Base-by-base conservation (phyloP, 1,140 invertebrate genomes). In the Teleopsis dalmanni region DNA sequence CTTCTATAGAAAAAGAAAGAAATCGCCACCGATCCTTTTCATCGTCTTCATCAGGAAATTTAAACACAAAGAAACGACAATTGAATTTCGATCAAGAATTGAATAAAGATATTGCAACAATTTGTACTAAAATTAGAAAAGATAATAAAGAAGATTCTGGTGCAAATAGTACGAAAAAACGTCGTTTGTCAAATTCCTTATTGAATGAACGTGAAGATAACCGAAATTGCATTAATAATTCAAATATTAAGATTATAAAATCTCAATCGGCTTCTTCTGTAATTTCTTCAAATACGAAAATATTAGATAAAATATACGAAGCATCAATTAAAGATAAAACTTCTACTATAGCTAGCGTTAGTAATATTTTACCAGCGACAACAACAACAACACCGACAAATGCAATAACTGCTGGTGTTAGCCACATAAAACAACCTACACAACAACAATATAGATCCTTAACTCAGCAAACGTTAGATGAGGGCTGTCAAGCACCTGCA, bases 51-150 rank as follows among this genome's bases (percentile, higher is more conserved):
- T n/a, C 51, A 19, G 34, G 26, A 35, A 26, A 21, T 16, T 34
- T 31, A 0, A n/a, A 22, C 9, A 41, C 4, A 0, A 66, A 66
- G 50, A 67, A 67, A 41, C 57, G 64, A 0, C 64, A 67, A 40
- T 59, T 65, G 1, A 67, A 67, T 37, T 67, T 67, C 29, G 64
- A 67, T 16, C 64, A 67, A 45, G 64, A 67, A 48, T 48, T 64
- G 2, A 67, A 54, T 5, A 67, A 67, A 31, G 59, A 60, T 5
- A 25, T 52, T 25, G 23, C 35, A 11, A 21, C 48, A 22, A 25
- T 63, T 4, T 66, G 59, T 50, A 61, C 57, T n/a, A 37, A 19
- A 8, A 37, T 9, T n/a, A n/a, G n/a, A n/a, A n/a, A n/a, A n/a
- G n/a, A n/a, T n/a, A n/a, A n/a, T n/a, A n/a, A n/a, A n/a, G n/a